These are phyloP conservation scores for Drosophila novamexicana DNA, from an alignment of 1,140 invertebrate species.

Conservation along the genomic window DNA sequence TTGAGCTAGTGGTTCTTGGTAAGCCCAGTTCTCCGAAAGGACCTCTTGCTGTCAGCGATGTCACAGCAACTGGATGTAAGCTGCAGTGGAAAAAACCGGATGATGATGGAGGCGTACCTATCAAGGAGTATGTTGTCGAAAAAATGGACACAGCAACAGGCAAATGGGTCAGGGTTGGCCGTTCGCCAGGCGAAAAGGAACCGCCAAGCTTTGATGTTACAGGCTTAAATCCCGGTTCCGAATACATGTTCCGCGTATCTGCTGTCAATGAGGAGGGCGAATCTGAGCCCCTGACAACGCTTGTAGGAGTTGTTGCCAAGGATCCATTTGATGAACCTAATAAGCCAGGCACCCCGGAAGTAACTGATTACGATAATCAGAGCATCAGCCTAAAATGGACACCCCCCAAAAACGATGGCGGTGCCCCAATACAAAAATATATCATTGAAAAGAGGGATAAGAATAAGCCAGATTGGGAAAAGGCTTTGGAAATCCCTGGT, in stretches of 20 bases:
- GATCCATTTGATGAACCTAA: constrained; percentile 97
- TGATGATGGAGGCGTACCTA: constrained; percentile 96
- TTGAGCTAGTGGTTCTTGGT: constrained; percentile 96
- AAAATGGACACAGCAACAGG: constrained; percentile 96
- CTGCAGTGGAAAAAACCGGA: constrained; percentile 96
- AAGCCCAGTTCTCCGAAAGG: constrained; percentile 94
- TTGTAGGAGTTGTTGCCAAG: constrained; percentile 94
- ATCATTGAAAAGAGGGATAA: constrained; percentile 99
- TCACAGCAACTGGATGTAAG: constrained; percentile 94
- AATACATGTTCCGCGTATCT: constrained; percentile 98
- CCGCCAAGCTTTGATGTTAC: constrained; percentile 94
- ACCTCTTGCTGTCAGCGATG: constrained; percentile 93
- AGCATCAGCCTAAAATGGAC: constrained; percentile 97
- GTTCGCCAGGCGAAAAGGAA: constrained; percentile 88
- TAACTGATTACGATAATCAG: constrained; percentile 96
- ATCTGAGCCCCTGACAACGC: constrained; percentile 95
- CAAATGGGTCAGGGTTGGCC: constrained; percentile 95
- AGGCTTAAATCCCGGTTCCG: constrained; percentile 93
- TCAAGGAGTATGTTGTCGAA: constrained; percentile 97
- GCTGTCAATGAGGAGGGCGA: constrained; percentile 98
- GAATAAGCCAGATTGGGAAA: constrained; percentile 95
- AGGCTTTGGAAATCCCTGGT: constrained; percentile 94
- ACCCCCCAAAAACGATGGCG: constrained; percentile 95
- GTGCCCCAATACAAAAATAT: constrained; percentile 97
- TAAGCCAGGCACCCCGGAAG: constrained; percentile 95